A percentile compares a stretch with the other conserved stretches of the same genome.
Conservation (phyloP, 2,888 invertebrate species). For the Catocala sponsa region DNA sequence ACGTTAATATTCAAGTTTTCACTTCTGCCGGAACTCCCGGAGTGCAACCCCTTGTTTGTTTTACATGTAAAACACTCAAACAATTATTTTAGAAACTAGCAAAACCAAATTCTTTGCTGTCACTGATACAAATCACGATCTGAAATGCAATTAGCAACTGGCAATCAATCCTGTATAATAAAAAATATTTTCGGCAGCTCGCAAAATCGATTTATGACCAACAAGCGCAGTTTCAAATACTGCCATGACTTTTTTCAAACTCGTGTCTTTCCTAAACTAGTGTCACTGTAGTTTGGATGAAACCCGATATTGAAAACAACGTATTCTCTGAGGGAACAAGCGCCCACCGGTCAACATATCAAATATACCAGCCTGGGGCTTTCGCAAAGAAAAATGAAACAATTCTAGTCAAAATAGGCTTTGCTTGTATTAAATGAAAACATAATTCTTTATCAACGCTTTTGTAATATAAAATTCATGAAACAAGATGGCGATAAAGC, state of each 20-base stretch:
- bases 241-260: neutral
- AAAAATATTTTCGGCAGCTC: no score
- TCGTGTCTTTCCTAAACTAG: neutral
- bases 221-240: neutral
- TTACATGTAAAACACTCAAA: no score
- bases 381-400: neutral
- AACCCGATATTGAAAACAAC: neutral
- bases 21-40: no score
- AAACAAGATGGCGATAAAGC: constrained; percentile 46
- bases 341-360: neutral
- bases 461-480: constrained; percentile 40
- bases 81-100: no score
- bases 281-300: constrained; percentile 6
- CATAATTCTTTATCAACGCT: constrained; percentile 26
- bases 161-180: no score
- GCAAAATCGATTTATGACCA: no score
- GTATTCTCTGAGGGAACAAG: neutral
- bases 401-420: neutral
- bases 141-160: no score
- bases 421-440: constrained; percentile 17
- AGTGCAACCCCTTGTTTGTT: no score
- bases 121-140: no score
- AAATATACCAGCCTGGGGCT: neutral
- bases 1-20: no score
- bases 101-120: no score